Base-by-base conservation (phyloP, 2,113 vertebrate genomes). In the Eira barbara region DNA sequence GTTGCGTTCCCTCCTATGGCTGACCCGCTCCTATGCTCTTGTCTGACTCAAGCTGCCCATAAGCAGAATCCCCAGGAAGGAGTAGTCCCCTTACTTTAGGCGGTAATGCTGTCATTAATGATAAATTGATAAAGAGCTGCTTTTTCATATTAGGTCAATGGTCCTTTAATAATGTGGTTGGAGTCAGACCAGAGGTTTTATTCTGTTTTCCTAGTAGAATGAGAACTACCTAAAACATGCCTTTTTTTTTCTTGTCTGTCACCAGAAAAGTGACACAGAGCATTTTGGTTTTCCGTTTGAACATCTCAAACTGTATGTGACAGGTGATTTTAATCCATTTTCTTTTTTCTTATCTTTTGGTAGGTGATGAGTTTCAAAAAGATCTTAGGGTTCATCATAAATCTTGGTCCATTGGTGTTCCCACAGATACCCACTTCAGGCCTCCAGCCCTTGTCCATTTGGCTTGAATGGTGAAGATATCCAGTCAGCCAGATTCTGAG, bases 111-210 rank as follows among this genome's bases (percentile, higher is more conserved):
- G 99, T 99, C 99, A 99, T 99, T 99, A 99, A 99, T 99, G 99
- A 99, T 99, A 99, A 99, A 99, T 99, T 99, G 99, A 99, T 99
- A 99, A 99, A 99, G 99, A 99, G 98, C 98, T 98, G 98, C 99
- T 99, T 99, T 99, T 99, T 99, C 99, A 99, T 99, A 99, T 99
- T 99, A 99, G 98, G 99, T 99, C 98, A 99, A 96, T 98, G 98
- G 98, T 98, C 98, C 99, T 99, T 98, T 99, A 99, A 99, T 99
- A 99, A 99, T 99, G 99, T 98, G 98, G 98, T 99, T 99, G 99
- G 99, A 99, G 98, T 98, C 98, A 98, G 99, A 99, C 99, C 99
- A 99, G 98, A 98, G 98, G 95, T 97, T 99, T 99, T 99, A 98
- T 98, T 98, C 98, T 98, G 76, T 98, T 99, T 99, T 99, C 98